Conservation (phyloP, 2,797 vertebrate species). For the Sitta carolinensis region DNA sequence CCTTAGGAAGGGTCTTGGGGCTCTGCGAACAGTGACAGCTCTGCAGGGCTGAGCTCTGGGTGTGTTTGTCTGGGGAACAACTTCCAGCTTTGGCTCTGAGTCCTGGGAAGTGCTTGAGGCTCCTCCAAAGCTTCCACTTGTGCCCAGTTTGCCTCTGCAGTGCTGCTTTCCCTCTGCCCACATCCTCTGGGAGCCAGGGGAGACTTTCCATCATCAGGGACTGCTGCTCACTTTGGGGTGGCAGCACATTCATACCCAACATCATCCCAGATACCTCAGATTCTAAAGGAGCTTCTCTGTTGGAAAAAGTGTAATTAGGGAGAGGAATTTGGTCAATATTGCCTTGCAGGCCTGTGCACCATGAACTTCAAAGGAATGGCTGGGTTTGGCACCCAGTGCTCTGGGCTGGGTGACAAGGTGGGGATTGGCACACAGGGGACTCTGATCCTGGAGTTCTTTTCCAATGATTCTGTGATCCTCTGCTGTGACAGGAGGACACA, state of each 20-base stretch:
- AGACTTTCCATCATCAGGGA: background rate
- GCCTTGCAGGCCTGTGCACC: background rate
- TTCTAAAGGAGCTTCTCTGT: background rate
- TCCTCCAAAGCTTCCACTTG: background rate
- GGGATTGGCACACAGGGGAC: background rate
- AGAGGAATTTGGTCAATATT: background rate
- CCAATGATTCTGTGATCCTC: background rate
- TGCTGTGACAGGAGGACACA: background rate
- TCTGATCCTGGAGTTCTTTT: background rate
- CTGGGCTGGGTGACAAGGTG: background rate
- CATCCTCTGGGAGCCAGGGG: background rate
- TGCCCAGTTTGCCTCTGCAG: background rate
- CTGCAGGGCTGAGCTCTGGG: background rate
- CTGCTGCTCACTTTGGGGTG: background rate
- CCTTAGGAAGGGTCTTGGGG: background rate
- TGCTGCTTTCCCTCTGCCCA: background rate
- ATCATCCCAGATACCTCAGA: accelerated
- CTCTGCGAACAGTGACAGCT: accelerated
- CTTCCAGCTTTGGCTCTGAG: background rate
- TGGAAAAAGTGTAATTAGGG: background rate
- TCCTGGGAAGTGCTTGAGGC: background rate
- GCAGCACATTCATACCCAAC: background rate
- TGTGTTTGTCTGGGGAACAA: background rate
- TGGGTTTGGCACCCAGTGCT: background rate
- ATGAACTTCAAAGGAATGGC: accelerated